phyloP scores from a whole-genome alignment of 2,797 vertebrate genomes.

The Enteromius argenteus region DNA sequence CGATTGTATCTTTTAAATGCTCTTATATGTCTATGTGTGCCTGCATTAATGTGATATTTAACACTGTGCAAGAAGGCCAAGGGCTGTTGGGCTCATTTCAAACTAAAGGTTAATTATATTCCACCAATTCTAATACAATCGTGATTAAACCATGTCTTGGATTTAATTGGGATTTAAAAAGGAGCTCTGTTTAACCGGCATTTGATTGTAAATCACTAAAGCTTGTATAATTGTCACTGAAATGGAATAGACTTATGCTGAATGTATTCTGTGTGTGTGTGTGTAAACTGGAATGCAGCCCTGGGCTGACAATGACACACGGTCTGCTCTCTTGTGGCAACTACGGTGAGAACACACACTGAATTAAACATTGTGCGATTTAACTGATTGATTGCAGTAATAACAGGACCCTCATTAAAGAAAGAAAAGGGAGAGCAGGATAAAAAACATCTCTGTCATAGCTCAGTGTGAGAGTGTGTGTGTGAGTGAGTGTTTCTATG shows the following conservation, averaged over 20 bases:
- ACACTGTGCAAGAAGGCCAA: constrained; percentile 20
- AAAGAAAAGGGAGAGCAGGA: constrained; percentile 82
- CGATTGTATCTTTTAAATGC: constrained; percentile 50
- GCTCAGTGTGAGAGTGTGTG: constrained; percentile 62
- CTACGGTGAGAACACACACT: constrained; percentile 96
- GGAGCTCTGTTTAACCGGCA: constrained; percentile 37
- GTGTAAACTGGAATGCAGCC: constrained; percentile 63
- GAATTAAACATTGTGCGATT: constrained; percentile 99
- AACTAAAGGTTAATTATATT: constrained; percentile 56
- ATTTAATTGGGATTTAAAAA: constrained; percentile 49
- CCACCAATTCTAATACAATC: constrained; percentile 64
- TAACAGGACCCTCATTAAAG: constrained; percentile 99
- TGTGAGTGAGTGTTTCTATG: constrained; percentile 39
- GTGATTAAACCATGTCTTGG: constrained; percentile 54
- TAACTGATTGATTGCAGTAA: constrained; percentile 99
- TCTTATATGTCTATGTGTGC: constrained; percentile 45
- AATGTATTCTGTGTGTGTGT: constrained; percentile 17
- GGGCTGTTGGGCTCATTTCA: constrained; percentile 39
- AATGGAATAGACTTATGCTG: constrained; percentile 48
- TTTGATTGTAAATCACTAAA: constrained; percentile 57
- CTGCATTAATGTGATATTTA: constrained; percentile 4
- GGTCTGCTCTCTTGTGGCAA: constrained; percentile 93
- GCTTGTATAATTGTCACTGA: constrained; percentile 51
- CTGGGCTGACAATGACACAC: constrained; percentile 95
- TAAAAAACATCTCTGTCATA: constrained; percentile 75